Conservation (phyloP, 2,113 vertebrate species). For the Poeciliopsis prolifica region DNA sequence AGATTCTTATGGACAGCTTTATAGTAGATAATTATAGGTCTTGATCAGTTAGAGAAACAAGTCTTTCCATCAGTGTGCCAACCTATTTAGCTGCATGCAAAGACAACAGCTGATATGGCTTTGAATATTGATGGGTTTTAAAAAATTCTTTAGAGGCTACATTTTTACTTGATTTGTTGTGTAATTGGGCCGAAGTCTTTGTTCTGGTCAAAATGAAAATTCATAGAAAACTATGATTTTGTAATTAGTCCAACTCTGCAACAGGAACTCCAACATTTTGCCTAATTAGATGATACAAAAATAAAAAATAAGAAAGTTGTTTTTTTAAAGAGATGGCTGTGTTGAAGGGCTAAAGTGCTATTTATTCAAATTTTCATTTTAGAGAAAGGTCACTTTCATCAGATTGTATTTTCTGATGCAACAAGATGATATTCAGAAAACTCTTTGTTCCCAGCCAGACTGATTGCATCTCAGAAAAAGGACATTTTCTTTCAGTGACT, state of each 20-base stretch:
- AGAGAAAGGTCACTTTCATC: slow-evolving; percentile 40
- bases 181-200: background rate
- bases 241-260: slow-evolving; percentile 14
- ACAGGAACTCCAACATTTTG: slow-evolving; percentile 29
- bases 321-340: background rate
- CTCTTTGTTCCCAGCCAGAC: slow-evolving; percentile 29
- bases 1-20: too few species aligned
- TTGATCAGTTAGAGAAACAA: background rate
- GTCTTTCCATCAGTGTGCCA: background rate
- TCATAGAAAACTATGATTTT: slow-evolving; percentile 27
- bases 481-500: slow-evolving; percentile 40
- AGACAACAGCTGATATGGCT: too few species aligned
- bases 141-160: too few species aligned
- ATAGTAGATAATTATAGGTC: background rate
- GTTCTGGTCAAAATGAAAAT: slow-evolving; percentile 44
- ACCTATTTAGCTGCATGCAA: too few species aligned
- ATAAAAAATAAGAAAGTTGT: background rate
- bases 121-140: too few species aligned
- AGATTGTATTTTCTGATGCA: slow-evolving; percentile 37
- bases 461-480: slow-evolving; percentile 37
- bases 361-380: background rate
- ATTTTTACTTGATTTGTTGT: too few species aligned
- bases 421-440: background rate
- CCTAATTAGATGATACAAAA: slow-evolving; percentile 15
- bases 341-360: background rate